Evolutionary conservation across 2,797 vertebrate species (phyloP).

Genomic region (Synaphobranchus kaupii): DNA sequence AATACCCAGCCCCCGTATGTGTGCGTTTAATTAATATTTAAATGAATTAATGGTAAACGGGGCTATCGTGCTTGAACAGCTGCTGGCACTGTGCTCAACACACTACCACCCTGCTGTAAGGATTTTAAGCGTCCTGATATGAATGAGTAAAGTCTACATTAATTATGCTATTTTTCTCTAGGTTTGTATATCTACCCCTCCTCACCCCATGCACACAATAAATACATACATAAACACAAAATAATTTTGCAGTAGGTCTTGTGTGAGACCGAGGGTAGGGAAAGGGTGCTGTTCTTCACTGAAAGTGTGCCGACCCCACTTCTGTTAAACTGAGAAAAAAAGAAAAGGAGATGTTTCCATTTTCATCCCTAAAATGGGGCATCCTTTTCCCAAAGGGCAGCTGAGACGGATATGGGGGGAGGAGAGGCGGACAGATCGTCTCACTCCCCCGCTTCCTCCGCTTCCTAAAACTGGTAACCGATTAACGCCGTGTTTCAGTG

Average conservation of each 20-base stretch:
- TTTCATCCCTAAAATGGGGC: conserved; percentile 27
- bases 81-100: not conserved
- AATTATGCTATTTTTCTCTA: conserved; percentile 14
- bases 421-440: conserved; percentile 8
- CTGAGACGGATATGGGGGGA: conserved; percentile 19
- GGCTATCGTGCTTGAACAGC: not conserved
- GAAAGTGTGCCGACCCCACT: not conserved
- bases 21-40: not conserved
- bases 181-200: conserved; percentile 29
- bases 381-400: conserved; percentile 17
- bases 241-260: not conserved
- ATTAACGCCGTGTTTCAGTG: not conserved
- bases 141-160: not conserved
- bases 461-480: not conserved
- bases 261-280: not conserved
- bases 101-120: conserved; percentile 6
- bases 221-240: not conserved
- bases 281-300: not conserved
- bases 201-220: not conserved
- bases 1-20: not conserved
- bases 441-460: not conserved
- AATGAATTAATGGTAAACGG: not conserved
- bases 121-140: conserved; percentile 18
- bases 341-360: conserved; percentile 2
- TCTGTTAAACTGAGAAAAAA: conserved; percentile 13